Base-by-base conservation (phyloP, 2,113 vertebrate species). In the Notothenia coriiceps region DNA sequence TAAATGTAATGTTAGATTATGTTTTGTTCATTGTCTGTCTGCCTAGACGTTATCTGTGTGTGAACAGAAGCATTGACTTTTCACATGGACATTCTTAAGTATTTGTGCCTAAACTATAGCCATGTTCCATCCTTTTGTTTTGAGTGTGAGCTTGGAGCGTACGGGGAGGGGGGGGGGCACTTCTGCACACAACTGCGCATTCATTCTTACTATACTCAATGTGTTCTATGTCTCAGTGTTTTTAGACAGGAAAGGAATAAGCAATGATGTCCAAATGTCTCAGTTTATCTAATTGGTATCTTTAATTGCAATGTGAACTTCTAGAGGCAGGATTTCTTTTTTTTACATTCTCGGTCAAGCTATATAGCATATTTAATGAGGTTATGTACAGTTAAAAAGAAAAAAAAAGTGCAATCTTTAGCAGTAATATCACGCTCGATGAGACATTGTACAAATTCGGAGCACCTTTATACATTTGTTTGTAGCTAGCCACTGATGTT, bases 51-150 rank as follows among this genome's bases (percentile, higher is more conserved):
- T 95, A 91, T 94, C 92, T 90, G 94, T 95, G 93, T 94, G 92
- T 95, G 91, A 93, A 91, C 90, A 86, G 86, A 93, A 95, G 88
- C 93, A 90, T 91, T 89, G 91, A 94, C 89, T 92, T 92, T 95
- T 93, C 92, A 94, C 93, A 92, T 91, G 94, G 87, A 95, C 94
- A 85, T 93, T 95, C 83, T 92, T 92, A 95, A 93, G 74, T 94
- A 94, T 96, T 95, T 96, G 97, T 98, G 96, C 97, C 97, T 98
- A 95, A 95, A 95, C 92, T 95, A 93, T 95, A 95, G 95, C 94
- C 94, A 95, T 95, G 93, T 93, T 92, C 88, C 91, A 92, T 89
- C 84, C 88, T 89, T 61, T n/a, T 82, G 85, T 93, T 91, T 62
- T 29, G 79, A 85, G 88, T 70, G 81, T 77, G 83, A 85, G 89